Conservation (phyloP, 1,140 invertebrate genomes). For the Liolophura sinensis region DNA sequence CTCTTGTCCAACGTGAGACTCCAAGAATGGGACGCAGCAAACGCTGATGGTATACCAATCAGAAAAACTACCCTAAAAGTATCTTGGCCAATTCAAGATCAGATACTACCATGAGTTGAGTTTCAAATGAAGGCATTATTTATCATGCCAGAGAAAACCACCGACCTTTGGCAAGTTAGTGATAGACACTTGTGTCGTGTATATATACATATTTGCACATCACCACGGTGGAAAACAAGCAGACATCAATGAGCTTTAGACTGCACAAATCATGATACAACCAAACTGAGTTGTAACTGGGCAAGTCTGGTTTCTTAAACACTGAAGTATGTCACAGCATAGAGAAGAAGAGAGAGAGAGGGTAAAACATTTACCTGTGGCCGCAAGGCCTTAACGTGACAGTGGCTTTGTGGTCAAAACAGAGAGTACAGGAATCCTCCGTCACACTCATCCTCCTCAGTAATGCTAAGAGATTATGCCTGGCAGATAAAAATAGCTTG, state of each 20-base stretch:
- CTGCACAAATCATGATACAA: too few species aligned
- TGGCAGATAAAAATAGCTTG: constrained; percentile 40
- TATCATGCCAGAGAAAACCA: neutral
- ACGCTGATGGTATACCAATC: neutral
- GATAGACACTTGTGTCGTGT: too few species aligned
- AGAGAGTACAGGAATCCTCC: constrained; percentile 86
- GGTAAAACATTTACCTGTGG: constrained; percentile 61
- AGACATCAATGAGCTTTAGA: too few species aligned
- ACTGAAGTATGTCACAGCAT: neutral
- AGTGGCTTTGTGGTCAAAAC: constrained; percentile 79
- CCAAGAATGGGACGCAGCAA: neutral
- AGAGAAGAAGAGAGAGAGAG: neutral
- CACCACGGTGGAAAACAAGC: too few species aligned
- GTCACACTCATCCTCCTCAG: constrained; percentile 74
- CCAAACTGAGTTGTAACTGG: too few species aligned
- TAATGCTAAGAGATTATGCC: constrained; percentile 76
- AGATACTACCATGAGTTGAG: neutral
- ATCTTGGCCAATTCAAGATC: neutral
- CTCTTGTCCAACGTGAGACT: too few species aligned
- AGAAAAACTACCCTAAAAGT: neutral
- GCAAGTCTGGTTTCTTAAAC: neutral
- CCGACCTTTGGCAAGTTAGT: too few species aligned
- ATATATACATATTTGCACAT: too few species aligned
- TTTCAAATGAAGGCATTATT: neutral
- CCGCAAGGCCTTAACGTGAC: constrained; percentile 78